phyloP scores from a whole-genome alignment of 2,888 invertebrate species.

The Lasioglossum vierecki region DNA sequence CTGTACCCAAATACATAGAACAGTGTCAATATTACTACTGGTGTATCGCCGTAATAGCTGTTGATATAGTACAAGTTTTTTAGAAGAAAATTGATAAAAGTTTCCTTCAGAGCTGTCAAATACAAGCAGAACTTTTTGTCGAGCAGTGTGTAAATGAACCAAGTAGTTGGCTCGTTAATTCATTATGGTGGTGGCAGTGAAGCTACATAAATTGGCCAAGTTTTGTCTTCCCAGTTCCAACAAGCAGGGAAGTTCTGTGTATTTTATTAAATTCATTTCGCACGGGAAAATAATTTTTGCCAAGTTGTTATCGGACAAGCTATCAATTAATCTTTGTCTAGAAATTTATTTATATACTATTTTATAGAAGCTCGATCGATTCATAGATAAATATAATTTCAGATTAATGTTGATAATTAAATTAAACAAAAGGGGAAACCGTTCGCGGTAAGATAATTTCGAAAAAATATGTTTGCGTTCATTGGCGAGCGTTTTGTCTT shows the following conservation, averaged over 20 bases:
- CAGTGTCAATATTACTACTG: neutral
- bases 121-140: constrained; percentile 20
- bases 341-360: neutral
- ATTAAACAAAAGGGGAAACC: neutral
- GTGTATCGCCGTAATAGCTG: neutral
- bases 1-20: constrained; percentile 56
- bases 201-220: constrained; percentile 30
- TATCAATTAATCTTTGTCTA: neutral
- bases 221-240: constrained; percentile 30
- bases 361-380: neutral
- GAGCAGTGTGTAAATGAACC: constrained; percentile 38
- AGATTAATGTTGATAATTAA: neutral
- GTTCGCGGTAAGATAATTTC: neutral
- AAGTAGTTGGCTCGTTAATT: constrained; percentile 51
- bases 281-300: neutral
- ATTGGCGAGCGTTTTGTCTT: neutral
- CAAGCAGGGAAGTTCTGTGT: neutral
- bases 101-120: neutral
- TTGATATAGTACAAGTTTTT: neutral
- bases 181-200: constrained; percentile 47
- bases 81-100: neutral
- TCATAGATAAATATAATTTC: neutral
- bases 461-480: neutral
- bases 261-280: neutral
- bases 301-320: neutral